Percentiles rank a stretch among this genome's conserved stretches.
phyloP scores from a whole-genome alignment of 2,888 invertebrate genomes.

The Chorisops tibialis region DNA sequence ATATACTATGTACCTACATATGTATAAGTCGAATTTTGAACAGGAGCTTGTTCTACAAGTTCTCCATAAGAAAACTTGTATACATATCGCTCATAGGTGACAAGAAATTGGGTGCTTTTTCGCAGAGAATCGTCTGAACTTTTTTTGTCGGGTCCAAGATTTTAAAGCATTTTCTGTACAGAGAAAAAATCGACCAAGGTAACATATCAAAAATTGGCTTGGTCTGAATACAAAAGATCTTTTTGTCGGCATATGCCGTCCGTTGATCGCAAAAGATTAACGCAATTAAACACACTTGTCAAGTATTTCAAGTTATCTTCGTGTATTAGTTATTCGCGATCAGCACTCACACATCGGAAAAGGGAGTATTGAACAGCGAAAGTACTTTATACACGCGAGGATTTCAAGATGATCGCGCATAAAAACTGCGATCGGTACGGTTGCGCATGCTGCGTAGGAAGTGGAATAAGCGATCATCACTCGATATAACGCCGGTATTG shows the following conservation, averaged over 20 bases:
- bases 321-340: slow-evolving; percentile 2
- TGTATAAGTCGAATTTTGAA: no score
- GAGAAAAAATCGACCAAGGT: slow-evolving; percentile 3
- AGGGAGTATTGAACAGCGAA: background rate
- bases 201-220: slow-evolving; percentile 3
- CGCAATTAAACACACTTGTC: slow-evolving; percentile 4
- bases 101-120: no score
- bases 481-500: background rate
- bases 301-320: no score
- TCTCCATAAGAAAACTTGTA: background rate
- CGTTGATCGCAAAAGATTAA: slow-evolving; percentile 4
- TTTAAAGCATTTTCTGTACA: no score
- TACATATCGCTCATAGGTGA: no score
- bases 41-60: slow-evolving; percentile 16
- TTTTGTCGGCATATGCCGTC: slow-evolving; percentile 10
- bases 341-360: background rate
- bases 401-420: background rate
- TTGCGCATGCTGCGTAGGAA: background rate
- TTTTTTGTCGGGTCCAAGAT: slow-evolving; percentile 4
- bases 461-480: background rate
- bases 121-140: no score
- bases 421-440: background rate
- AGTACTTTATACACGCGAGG: background rate
- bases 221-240: background rate
- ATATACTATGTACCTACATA: no score